These are phyloP conservation scores for Gibbula magus DNA, from an alignment of 2,888 invertebrate species.

Conservation along the genomic window DNA sequence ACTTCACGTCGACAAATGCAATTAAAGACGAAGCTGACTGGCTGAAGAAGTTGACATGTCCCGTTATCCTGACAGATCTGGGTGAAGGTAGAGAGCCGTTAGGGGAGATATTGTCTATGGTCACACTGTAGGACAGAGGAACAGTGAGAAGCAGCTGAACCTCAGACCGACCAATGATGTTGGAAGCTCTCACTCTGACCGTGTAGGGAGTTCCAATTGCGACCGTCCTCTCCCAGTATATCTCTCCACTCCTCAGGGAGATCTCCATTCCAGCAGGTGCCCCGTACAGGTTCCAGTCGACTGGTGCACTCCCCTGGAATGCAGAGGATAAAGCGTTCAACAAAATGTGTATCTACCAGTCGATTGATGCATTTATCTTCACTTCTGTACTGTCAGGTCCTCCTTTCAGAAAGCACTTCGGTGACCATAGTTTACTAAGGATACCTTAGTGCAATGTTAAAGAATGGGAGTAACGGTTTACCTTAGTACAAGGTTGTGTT, in stretches of 20 bases:
- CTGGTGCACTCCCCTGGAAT: constrained; percentile 35
- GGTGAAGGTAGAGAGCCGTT: constrained; percentile 28
- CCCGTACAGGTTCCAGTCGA: constrained; percentile 30
- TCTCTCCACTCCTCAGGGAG: constrained; percentile 24
- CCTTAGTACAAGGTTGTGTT: too few relatives aligned
- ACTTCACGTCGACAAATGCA: constrained; percentile 36
- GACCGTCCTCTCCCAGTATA: constrained; percentile 31
- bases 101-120: constrained; percentile 19
- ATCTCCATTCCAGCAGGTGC: constrained; percentile 31
- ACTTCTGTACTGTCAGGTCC: too few relatives aligned
- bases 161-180: constrained; percentile 31
- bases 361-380: too few relatives aligned
- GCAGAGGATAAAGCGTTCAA: neutral
- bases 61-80: constrained; percentile 27
- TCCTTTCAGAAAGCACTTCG: too few relatives aligned
- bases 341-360: too few relatives aligned
- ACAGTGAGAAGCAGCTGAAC: constrained; percentile 33
- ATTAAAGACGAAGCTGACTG: neutral
- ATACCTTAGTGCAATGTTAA: too few relatives aligned
- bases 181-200: constrained; percentile 29
- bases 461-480: too few relatives aligned
- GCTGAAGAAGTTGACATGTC: constrained; percentile 26
- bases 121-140: constrained; percentile 33
- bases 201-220: constrained; percentile 25
- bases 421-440: too few relatives aligned